Evolutionary conservation across 2,888 invertebrate species (phyloP).

Genomic region (Tuberolachnus salignus): DNA sequence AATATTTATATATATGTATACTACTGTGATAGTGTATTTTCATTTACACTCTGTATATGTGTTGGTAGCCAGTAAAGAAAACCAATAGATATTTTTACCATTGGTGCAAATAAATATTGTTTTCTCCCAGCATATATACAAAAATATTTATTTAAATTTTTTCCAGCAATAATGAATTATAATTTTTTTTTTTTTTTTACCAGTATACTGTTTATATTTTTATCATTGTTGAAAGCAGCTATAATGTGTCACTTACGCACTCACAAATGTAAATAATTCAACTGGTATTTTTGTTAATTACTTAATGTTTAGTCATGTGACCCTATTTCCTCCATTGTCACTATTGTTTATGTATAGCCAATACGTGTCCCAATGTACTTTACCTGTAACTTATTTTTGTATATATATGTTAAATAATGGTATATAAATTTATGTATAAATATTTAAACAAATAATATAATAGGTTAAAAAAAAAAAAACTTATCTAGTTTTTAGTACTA

Average conservation of each 20-base stretch:
- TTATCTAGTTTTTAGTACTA: conserved; percentile 48
- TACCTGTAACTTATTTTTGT: conserved; percentile 28
- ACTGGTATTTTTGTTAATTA: conserved; percentile 37
- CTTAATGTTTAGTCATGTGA: conserved; percentile 48
- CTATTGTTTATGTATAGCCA: conserved; percentile 49
- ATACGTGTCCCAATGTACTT: conserved; percentile 37
- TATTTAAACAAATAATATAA: conserved; percentile 40
- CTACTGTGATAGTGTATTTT: conserved; percentile 55
- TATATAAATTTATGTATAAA: conserved; percentile 49
- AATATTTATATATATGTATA: neutral
- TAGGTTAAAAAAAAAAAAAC: conserved; percentile 44
- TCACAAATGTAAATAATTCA: conserved; percentile 14
- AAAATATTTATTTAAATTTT: neutral
- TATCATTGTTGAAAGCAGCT: conserved; percentile 23
- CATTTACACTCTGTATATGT: conserved; percentile 43
- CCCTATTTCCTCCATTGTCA: conserved; percentile 46
- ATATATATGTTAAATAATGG: conserved; percentile 53
- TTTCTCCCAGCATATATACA: neutral
- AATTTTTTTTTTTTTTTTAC: neutral
- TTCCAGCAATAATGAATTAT: neutral
- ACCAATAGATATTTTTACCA: conserved; percentile 20
- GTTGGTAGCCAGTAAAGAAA: conserved; percentile 17
- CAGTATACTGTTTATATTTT: conserved; percentile 49
- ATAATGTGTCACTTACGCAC: conserved; percentile 14
- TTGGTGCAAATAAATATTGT: neutral